These are phyloP conservation scores for Azemiops feae DNA, from an alignment of 2,113 vertebrate species.

Conservation along the genomic window DNA sequence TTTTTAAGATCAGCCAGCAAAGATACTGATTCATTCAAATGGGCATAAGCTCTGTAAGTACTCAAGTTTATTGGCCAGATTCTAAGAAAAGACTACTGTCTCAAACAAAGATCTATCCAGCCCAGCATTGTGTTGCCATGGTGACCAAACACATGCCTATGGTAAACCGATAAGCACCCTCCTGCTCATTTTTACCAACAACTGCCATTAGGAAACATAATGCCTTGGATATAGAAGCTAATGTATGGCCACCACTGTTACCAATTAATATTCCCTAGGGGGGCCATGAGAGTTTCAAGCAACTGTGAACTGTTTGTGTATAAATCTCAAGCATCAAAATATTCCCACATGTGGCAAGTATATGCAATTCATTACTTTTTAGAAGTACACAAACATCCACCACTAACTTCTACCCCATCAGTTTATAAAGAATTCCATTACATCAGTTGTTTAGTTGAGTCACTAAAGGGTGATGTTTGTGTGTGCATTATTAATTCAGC, in stretches of 20 bases:
- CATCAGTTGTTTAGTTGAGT: background rate
- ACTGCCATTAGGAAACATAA: background rate
- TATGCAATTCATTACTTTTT: background rate
- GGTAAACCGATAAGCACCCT: background rate
- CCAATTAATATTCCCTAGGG: background rate
- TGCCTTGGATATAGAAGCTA: background rate
- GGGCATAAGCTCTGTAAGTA: background rate
- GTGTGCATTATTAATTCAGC: background rate
- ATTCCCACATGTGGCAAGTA: background rate
- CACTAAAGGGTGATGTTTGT: background rate
- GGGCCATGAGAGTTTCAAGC: background rate
- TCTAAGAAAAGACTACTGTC: background rate
- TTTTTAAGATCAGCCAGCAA: background rate
- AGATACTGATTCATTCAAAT: background rate
- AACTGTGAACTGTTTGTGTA: background rate
- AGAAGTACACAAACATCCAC: background rate
- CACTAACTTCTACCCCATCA: background rate
- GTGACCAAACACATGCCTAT: background rate
- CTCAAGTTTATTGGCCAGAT: background rate
- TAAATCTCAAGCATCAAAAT: background rate
- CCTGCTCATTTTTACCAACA: background rate
- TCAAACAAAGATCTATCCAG: background rate
- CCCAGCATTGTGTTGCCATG: background rate
- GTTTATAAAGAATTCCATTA: background rate
- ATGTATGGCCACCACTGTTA: background rate